Conservation (phyloP, 2,888 invertebrate genomes). For the Stomorhina lunata region DNA sequence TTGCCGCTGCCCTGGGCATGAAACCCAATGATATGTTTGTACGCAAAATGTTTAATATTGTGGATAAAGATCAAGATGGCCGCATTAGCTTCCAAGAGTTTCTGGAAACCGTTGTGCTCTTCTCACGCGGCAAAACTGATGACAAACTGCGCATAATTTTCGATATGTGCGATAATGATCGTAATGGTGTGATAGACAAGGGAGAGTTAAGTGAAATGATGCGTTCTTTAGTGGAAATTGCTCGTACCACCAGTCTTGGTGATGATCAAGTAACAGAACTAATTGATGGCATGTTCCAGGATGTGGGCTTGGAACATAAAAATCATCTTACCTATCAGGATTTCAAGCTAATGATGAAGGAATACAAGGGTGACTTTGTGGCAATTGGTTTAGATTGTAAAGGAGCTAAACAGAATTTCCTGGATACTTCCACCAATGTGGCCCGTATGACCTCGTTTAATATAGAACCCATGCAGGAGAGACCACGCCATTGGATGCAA, state of each 20-base stretch:
- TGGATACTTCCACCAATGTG: slow-evolving; percentile 96
- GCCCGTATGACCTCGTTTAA: slow-evolving; percentile 97
- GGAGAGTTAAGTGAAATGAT: slow-evolving; percentile 96
- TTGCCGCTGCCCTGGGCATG: slow-evolving; percentile 97
- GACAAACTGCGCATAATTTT: slow-evolving; percentile 96
- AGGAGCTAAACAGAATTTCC: slow-evolving; percentile 96
- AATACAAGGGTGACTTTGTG: slow-evolving; percentile 96
- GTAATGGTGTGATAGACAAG: slow-evolving; percentile 96
- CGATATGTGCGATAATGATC: slow-evolving; percentile 98
- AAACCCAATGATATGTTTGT: slow-evolving; percentile 96
- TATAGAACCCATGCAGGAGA: slow-evolving; percentile 89
- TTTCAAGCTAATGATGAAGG: slow-evolving; percentile 97
- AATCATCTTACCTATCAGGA: slow-evolving; percentile 94
- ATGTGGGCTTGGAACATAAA: slow-evolving; percentile 93
- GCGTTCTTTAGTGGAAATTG: slow-evolving; percentile 94
- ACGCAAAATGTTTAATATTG: slow-evolving; percentile 98
- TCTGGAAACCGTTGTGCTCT: slow-evolving; percentile 94
- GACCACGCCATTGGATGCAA: slow-evolving; percentile 85
- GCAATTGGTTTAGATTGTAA: slow-evolving; percentile 97
- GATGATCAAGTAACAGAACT: slow-evolving; percentile 95
- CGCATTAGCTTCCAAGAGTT: slow-evolving; percentile 98
- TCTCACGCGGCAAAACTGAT: slow-evolving; percentile 95
- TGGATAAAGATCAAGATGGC: slow-evolving; percentile 96
- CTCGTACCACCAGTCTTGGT: slow-evolving; percentile 92
- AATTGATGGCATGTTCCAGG: slow-evolving; percentile 96